Conservation (phyloP, 2,113 vertebrate genomes). For the Sander lucioperca region DNA sequence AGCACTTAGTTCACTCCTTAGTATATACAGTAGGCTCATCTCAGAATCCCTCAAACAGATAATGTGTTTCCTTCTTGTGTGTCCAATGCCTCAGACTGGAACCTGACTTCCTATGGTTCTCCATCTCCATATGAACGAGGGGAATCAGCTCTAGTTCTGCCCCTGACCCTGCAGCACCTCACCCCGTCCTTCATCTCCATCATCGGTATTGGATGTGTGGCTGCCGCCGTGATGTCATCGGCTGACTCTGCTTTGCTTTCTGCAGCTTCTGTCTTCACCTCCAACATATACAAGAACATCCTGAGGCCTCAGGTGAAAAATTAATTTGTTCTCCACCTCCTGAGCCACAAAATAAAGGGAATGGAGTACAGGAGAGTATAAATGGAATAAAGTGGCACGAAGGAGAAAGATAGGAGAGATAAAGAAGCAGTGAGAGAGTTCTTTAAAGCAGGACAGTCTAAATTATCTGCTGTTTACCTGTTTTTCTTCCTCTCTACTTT, state of each 20-base stretch:
- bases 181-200: constrained; percentile 49
- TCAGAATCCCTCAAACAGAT: no score
- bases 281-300: constrained; percentile 62
- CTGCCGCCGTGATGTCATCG: constrained; percentile 64
- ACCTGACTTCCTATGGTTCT: constrained; percentile 51
- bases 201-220: not conserved
- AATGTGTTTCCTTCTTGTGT: not conserved
- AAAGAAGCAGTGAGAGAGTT: not conserved
- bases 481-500: not conserved
- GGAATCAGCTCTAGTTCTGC: constrained; percentile 47
- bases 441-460: no score
- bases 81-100: constrained; percentile 56
- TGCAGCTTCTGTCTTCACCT: constrained; percentile 65
- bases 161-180: constrained; percentile 49
- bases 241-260: constrained; percentile 73
- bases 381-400: not conserved
- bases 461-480: no score
- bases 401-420: not conserved
- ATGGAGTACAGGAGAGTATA: no score
- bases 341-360: no score
- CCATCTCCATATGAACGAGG: constrained; percentile 46
- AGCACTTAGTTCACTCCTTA: no score
- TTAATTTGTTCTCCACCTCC: no score
- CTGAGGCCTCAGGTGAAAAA: constrained; percentile 45
- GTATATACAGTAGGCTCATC: no score